Conservation (phyloP, 92 coral and sea anemone species). For the Porites divaricata region DNA sequence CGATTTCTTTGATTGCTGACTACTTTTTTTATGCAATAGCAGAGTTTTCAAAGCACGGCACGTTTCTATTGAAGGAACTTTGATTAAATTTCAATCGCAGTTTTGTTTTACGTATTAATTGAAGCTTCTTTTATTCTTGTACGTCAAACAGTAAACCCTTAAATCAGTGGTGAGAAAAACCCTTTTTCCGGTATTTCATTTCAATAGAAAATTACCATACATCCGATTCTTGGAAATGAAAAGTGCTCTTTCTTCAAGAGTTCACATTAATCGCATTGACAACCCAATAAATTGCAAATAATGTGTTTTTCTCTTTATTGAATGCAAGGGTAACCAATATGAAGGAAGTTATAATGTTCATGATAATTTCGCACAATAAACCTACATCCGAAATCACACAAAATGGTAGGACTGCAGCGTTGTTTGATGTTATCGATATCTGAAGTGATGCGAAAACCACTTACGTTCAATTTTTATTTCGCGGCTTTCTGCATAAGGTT, state of each 20-base stretch:
- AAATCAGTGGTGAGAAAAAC: slow-evolving; percentile 13
- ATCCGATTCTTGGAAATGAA: slow-evolving; percentile 64
- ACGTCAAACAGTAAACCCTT: neutral
- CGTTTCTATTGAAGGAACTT: neutral
- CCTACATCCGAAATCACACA: neutral
- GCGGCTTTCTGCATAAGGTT: neutral
- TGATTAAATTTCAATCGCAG: slow-evolving; percentile 29
- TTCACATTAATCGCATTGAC: slow-evolving; percentile 10
- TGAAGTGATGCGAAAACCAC: slow-evolving; percentile 5
- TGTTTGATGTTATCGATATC: neutral
- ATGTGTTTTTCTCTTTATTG: neutral
- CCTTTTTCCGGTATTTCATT: neutral
- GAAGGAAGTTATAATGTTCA: neutral
- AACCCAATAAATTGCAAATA: slow-evolving; percentile 1
- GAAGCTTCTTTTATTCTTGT: neutral
- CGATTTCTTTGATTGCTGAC: no score
- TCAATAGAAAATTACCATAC: slow-evolving; percentile 30
- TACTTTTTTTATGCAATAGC: neutral
- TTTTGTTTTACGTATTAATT: slow-evolving; percentile 27
- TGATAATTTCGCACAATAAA: neutral
- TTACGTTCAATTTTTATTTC: slow-evolving; percentile 5
- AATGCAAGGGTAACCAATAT: neutral
- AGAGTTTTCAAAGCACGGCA: neutral
- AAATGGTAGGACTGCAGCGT: neutral
- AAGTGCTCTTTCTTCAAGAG: slow-evolving; percentile 37